Evolutionary conservation across 2,888 invertebrate genomes (phyloP), one percentile per base, ranked within the genome.

Genomic region (Polydrusus pterygomalis): DNA sequence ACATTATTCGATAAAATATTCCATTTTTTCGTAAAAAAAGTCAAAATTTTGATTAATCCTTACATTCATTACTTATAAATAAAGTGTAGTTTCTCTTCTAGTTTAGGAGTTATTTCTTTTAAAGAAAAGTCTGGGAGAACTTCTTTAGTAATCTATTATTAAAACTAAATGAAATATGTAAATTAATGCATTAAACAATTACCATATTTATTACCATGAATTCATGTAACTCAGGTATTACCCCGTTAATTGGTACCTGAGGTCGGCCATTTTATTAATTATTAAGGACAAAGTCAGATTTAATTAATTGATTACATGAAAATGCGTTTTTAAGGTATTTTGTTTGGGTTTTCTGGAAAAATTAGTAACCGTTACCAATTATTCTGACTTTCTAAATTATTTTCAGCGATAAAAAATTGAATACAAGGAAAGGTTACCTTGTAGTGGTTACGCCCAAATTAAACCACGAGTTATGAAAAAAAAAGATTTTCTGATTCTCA

Each of bases 361-460:
- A 8, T 20, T 49, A 8, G 17, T 2, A 11, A 65, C 20, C 30
- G 47, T 18, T 25, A 67, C 18, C 1, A 11, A 20, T 11, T 11
- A 11, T n/a, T n/a, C n/a, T 15, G 20, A 68, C 43, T 68, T 54
- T 68, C 68, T 47, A 54, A 68, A 68, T 17, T 13, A 25, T 68
- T 51, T 54, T 51, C 20, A 51, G 10, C 9, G 2, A 49, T 9
- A 49, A 51, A 20, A 20, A 51, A 51, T 20, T 5, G 2, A 17
- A 34, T 34, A 10, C 2, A 34, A 34, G 34, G 15, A 45, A 51
- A 51, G 47, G 47, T 51, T 51, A 51, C 11, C 15, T 15, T 47
- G 47, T 47, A 47, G 10, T 47, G 47, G 47, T 17, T n/a, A 15
- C 5, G 17, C 1, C 11, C 17, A 17, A 17, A 17, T 47, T 17